Evolutionary conservation across 2,113 vertebrate species (phyloP).

Genomic region (Macquaria ambigua): DNA sequence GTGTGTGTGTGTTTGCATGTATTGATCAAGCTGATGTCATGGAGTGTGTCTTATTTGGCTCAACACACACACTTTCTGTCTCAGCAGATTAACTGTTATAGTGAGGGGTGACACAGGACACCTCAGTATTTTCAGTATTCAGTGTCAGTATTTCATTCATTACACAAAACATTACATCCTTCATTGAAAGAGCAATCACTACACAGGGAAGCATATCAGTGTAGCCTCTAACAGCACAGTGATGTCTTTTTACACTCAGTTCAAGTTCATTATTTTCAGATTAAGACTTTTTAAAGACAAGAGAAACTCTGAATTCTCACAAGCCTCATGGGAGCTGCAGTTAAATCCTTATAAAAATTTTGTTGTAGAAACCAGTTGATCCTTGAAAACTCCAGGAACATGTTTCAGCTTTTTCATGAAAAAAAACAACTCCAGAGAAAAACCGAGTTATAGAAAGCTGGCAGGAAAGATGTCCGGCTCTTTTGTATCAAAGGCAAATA

Average conservation of each 20-base stretch:
- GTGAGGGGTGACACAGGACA: too few relatives aligned
- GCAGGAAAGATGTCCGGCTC: not conserved
- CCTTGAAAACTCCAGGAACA: not conserved
- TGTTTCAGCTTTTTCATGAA: not conserved
- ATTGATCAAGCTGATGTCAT: too few relatives aligned
- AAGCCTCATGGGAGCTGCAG: not conserved
- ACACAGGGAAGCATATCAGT: too few relatives aligned
- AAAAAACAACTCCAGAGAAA: not conserved
- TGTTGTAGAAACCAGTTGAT: not conserved
- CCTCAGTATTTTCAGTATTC: too few relatives aligned
- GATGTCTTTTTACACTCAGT: not conserved
- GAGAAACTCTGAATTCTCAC: not conserved
- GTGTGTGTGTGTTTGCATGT: too few relatives aligned
- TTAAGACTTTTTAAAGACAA: not conserved
- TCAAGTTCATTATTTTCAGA: not conserved
- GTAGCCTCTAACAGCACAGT: not conserved
- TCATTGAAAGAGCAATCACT: not conserved
- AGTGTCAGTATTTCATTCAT: not conserved
- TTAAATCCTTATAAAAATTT: not conserved
- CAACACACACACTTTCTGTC: too few relatives aligned
- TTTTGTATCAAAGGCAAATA: constrained; percentile 1
- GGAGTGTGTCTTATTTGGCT: too few relatives aligned
- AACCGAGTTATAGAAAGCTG: not conserved
- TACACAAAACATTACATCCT: not conserved
- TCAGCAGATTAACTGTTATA: too few relatives aligned